Conservation (phyloP, 37 sponge, comb jelly and placozoan genomes). For the Beroe forskalii region DNA sequence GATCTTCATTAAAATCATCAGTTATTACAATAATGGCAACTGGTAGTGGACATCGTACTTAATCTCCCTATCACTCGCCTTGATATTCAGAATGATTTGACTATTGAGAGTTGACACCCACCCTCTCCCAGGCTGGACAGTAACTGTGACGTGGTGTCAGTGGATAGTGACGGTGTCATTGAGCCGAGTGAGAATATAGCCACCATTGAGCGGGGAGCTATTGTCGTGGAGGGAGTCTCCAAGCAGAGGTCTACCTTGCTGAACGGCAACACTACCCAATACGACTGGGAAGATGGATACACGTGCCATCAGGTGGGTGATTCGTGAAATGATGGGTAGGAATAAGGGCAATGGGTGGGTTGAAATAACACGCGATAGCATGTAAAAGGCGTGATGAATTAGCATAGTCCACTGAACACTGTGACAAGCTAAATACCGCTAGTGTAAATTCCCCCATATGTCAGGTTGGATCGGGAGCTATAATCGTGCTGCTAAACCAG, state of each 20-base stretch:
- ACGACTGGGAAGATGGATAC: slow-evolving; percentile 98
- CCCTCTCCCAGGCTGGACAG: neutral
- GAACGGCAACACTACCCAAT: slow-evolving; percentile 85
- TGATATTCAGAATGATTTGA: too few species aligned
- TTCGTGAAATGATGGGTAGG: neutral
- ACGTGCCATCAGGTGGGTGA: slow-evolving; percentile 94
- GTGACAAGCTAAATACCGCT: too few species aligned
- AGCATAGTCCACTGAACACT: too few species aligned
- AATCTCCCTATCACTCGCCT: too few species aligned
- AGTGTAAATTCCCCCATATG: too few species aligned
- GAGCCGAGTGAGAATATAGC: slow-evolving; percentile 87
- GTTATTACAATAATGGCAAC: too few species aligned
- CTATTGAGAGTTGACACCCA: too few species aligned
- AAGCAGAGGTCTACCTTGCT: slow-evolving; percentile 82
- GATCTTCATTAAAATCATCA: too few species aligned
- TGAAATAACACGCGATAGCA: too few species aligned
- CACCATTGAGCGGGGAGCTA: slow-evolving; percentile 78
- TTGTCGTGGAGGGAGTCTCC: slow-evolving; percentile 91
- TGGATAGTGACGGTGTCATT: slow-evolving; percentile 46
- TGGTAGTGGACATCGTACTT: too few species aligned
- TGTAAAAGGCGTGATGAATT: too few species aligned
- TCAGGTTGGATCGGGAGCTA: slow-evolving; percentile 75
- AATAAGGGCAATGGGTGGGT: neutral
- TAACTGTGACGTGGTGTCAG: neutral
- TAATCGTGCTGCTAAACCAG: slow-evolving; percentile 77